Evolutionary conservation across 37 sponge, comb jelly and placozoan genomes (phyloP).

Genomic region (Trichoplax adhaerens): DNA sequence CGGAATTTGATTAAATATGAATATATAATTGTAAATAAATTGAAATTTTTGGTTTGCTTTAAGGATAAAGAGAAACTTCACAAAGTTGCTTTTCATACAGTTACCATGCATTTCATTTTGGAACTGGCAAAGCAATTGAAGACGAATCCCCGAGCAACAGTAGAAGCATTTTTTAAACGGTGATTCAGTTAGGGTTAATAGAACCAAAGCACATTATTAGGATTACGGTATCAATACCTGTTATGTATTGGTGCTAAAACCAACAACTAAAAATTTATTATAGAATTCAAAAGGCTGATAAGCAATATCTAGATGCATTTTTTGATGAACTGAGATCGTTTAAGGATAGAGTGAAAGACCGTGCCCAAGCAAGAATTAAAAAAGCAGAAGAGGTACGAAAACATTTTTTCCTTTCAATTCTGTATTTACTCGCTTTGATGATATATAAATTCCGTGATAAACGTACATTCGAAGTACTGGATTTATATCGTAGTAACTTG

Average conservation of each 20-base stretch:
- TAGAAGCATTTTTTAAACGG: slow-evolving; percentile 57
- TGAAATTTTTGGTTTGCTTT: neutral
- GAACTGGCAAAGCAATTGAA: slow-evolving; percentile 76
- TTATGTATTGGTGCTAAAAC: too few relatives aligned
- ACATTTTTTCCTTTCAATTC: neutral
- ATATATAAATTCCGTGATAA: slow-evolving; percentile 6
- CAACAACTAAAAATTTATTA: neutral
- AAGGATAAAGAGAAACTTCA: slow-evolving; percentile 24
- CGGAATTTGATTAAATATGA: too few relatives aligned
- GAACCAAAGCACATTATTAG: neutral
- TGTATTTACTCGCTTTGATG: slow-evolving; percentile 22
- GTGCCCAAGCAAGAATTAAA: slow-evolving; percentile 70
- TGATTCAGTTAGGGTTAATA: neutral
- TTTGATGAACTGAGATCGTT: slow-evolving; percentile 71
- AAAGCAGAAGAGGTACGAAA: slow-evolving; percentile 35
- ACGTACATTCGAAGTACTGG: too few relatives aligned
- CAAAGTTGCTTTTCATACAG: slow-evolving; percentile 82
- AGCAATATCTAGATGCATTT: slow-evolving; percentile 77
- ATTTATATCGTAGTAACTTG: neutral
- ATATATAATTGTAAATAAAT: too few relatives aligned
- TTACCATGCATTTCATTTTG: slow-evolving; percentile 93
- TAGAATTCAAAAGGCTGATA: slow-evolving; percentile 83
- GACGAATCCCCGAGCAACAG: slow-evolving; percentile 73
- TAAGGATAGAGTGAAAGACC: slow-evolving; percentile 44
- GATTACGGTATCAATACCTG: too few relatives aligned